Base-by-base conservation (phyloP, 2,113 vertebrate genomes). In the Campylorhamphus procurvoides region DNA sequence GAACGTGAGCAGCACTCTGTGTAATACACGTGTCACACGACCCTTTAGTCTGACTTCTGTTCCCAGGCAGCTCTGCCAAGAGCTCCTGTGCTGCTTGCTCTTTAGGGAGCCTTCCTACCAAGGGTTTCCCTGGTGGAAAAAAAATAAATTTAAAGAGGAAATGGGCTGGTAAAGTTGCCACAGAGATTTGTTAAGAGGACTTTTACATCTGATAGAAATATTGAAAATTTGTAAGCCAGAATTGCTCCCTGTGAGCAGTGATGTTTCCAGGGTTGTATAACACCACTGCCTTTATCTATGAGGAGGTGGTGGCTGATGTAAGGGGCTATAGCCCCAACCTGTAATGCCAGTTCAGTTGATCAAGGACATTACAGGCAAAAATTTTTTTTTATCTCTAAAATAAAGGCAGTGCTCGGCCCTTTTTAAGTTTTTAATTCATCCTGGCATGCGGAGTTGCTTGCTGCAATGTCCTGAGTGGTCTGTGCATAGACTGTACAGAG, bases 341-440 rank as follows among this genome's bases (percentile, higher is more conserved):
- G 46, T 42, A 3, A 0, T 80, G 56, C 28, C 25, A 24, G 0
- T 71, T 58, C n/a, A 4, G 29, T 64, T 49, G 25, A 20, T 33
- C 4, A 12, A 77, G 42, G 55, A 15, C 56, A 73, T 28, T 39
- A 4, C 39, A 44, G 67, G 18, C 69, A 55, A 14, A 14, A 13
- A 1, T 7, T 8, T 67, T 74, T 74, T 46, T 66, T 77, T 35
- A 13, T 9, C 31, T 56, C 37, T 14, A 9, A 28, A 84, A 29
- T 12, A 33, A 59, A 93, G 39, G 22, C 76, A 44, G 24, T 6
- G 9, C 15, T 0, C 20, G 33, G 28, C n/a, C 1, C 7, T 63
- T 74, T 33, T 18, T 8, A 73, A 84, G 66, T 89, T 90, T 69
- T 62, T 31, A 23, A 8, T 73, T 90, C 55, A 73, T 90, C 24